These are phyloP conservation scores for Rhegmatorhina hoffmannsi DNA, from an alignment of 2,113 vertebrate genomes.

Conservation along the genomic window DNA sequence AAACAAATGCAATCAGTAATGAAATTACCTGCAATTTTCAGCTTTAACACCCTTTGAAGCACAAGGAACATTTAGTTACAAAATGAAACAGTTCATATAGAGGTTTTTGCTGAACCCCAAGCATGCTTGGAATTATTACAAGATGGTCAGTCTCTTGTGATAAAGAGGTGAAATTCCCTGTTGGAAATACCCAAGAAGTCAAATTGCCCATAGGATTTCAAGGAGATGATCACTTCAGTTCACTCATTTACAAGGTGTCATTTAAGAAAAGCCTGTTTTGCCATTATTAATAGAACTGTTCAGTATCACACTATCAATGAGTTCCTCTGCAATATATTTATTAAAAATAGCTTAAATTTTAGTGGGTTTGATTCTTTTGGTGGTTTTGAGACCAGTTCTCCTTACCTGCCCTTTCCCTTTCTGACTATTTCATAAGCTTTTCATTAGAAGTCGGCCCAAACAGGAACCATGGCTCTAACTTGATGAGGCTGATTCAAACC, in stretches of 20 bases:
- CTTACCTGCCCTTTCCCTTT: not conserved
- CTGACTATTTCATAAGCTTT: not conserved
- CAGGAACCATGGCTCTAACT: not conserved
- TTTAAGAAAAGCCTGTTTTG: not conserved
- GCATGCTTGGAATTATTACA: not conserved
- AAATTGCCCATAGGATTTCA: not conserved
- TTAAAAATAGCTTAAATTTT: not conserved
- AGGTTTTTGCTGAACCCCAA: not conserved
- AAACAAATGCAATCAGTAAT: not conserved
- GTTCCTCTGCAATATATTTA: not conserved
- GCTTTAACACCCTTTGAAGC: not conserved
- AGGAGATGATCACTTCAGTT: not conserved
- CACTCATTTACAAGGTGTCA: not conserved
- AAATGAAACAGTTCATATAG: not conserved
- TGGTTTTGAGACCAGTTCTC: not conserved
- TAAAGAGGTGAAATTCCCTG: not conserved
- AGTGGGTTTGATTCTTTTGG: not conserved
- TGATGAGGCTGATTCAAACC: slow-evolving; percentile 59
- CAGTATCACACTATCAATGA: not conserved
- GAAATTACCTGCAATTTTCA: not conserved
- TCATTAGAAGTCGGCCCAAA: not conserved
- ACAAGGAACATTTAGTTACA: not conserved
- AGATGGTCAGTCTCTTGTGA: not conserved
- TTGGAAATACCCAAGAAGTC: not conserved
- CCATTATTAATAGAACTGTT: not conserved